Evolutionary conservation across 2,797 vertebrate genomes (phyloP), one percentile per base, ranked within the genome.

Genomic region (Dicrostonyx torquatus): DNA sequence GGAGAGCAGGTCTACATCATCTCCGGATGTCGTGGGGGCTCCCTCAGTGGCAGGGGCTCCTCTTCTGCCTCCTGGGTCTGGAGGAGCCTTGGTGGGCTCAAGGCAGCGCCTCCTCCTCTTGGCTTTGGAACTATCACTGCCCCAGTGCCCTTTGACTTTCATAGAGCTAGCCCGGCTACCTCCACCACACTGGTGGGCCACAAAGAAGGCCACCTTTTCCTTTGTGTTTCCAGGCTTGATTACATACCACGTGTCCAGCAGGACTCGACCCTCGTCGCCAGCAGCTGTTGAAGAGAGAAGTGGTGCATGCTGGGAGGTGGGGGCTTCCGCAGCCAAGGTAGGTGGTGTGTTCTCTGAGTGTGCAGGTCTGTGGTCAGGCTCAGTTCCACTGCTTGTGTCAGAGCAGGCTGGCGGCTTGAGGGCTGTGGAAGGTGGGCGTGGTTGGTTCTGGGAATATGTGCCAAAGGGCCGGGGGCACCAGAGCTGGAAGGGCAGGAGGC

Each of bases 221-320:
- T 99, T 99, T 91, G 99, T 99, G 98, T 99, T 99, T 40, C 99
- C 99, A 0, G 99, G 99, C 79, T 99, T 99, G 97, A 99, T 99
- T 84, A 99, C 99, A 66, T 99, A 99, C 99, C 99, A 99, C 0
- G 99, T 99, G 98, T 99, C 99, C 97, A 99, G 97, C 94, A 99
- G 97, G 92, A 99, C 99, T 5, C 99, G 98, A 0, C 99, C 99
- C 55, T 99, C 99, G 37, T 99, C 99, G 0, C 96, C 97, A 4
- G 96, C 96, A 2, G 98, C 98, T 0, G 82, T 79, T 2, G 97
- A 6, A 1, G 98, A 98, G n/a, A 94, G 98, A 60, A 92, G 98
- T n/a, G 89, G 98, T 48, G 87, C 98, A 14, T 7, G 98, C 96
- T n/a, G 98, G 6, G 10, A 90, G 4, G 31, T 15, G 0, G 98